Percentiles rank a stretch among this genome's conserved stretches.
Conservation (phyloP, 2,797 vertebrate species). For the Acropternis orthonyx region DNA sequence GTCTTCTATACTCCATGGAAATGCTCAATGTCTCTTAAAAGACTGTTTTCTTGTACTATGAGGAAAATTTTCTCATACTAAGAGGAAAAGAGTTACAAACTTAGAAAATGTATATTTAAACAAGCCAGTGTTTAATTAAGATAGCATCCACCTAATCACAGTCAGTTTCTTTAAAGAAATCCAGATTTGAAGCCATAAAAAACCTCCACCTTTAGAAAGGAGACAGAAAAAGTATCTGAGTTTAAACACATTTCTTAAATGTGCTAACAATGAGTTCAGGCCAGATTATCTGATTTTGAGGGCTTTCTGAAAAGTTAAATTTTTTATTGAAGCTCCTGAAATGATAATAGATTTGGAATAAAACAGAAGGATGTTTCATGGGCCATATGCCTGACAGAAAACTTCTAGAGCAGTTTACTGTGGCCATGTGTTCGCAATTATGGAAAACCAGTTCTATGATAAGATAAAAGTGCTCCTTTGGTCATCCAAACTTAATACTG, state of each 20-base stretch:
- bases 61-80: neutral
- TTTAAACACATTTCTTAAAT: neutral
- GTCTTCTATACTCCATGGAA: neutral
- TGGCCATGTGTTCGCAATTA: neutral
- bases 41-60: neutral
- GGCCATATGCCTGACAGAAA: no score
- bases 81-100: neutral
- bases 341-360: neutral
- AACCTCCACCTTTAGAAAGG: neutral
- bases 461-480: neutral
- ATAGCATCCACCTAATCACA: neutral
- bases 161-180: neutral
- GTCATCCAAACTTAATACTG: neutral
- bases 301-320: neutral
- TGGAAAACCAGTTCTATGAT: neutral
- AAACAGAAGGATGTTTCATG: neutral
- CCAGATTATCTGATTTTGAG: neutral
- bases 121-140: neutral
- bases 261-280: neutral
- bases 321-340: neutral
- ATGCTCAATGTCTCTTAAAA: neutral
- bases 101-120: neutral
- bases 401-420: neutral
- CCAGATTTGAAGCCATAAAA: neutral
- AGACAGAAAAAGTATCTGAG: neutral